Evolutionary conservation across 1,140 invertebrate genomes (phyloP).

Genomic region (Drosophila kohkoa): DNA sequence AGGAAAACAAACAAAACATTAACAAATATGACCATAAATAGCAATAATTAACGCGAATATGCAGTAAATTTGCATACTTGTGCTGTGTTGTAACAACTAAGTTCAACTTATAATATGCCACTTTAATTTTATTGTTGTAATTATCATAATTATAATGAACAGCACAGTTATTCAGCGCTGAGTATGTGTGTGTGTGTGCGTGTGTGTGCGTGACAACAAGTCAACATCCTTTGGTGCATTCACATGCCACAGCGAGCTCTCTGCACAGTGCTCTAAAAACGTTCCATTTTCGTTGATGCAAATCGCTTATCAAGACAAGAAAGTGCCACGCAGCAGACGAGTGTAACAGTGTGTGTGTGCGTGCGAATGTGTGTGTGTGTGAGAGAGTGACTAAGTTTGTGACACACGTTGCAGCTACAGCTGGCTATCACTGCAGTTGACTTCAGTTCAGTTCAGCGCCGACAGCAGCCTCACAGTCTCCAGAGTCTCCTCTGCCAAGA

Average conservation of each 20-base stretch:
- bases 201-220: constrained; percentile 46
- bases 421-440: constrained; percentile 67
- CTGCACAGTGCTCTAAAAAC: constrained; percentile 61
- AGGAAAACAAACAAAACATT: constrained; percentile 49
- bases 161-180: constrained; percentile 13
- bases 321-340: constrained; percentile 54
- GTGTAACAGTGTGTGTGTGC: constrained; percentile 13
- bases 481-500: constrained; percentile 7
- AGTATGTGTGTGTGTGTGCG: constrained; percentile 4
- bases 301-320: constrained; percentile 76
- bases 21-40: constrained; percentile 34
- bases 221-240: constrained; percentile 79
- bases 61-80: constrained; percentile 24
- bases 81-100: constrained; percentile 14
- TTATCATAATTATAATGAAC: constrained; percentile 51
- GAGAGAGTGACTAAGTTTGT: constrained; percentile 64
- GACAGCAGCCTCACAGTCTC: constrained; percentile 71
- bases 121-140: constrained; percentile 43
- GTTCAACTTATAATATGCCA: constrained; percentile 24
- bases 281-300: constrained; percentile 78
- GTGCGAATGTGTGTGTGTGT: constrained; percentile 20
- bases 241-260: constrained; percentile 43
- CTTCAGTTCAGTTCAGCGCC: constrained; percentile 45
- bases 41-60: constrained; percentile 24
- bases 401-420: constrained; percentile 65